A percentile compares a stretch with the other conserved stretches of the same genome.
Conservation (phyloP, 2,113 vertebrate species). For the Taxidea taxus region DNA sequence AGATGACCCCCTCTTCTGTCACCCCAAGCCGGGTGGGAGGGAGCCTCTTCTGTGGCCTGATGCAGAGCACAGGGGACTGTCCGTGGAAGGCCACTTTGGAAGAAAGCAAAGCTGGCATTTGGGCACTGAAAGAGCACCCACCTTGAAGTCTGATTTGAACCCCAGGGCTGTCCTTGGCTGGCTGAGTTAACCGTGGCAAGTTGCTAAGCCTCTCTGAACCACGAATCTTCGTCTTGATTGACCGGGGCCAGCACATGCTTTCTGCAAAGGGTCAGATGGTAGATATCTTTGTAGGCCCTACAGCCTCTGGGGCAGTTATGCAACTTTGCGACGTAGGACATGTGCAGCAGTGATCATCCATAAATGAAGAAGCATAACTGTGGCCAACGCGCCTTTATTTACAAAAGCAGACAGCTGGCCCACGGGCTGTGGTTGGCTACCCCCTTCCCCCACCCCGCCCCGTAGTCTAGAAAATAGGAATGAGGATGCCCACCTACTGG, state of each 20-base stretch:
- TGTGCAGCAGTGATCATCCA: no score
- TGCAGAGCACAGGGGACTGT: accelerated
- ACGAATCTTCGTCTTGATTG: neutral
- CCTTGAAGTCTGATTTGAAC: neutral
- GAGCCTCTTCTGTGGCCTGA: neutral
- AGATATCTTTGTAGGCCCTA: neutral
- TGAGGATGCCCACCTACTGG: neutral
- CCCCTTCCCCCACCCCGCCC: neutral
- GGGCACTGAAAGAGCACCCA: neutral
- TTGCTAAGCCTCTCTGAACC: neutral
- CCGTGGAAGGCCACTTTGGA: neutral
- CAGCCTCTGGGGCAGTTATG: neutral
- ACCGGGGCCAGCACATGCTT: neutral
- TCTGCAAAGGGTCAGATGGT: neutral
- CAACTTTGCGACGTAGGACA: neutral
- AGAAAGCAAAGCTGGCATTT: neutral
- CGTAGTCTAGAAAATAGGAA: neutral
- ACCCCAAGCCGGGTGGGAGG: neutral
- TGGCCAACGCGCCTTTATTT: neutral
- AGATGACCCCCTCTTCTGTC: neutral
- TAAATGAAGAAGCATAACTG: neutral
- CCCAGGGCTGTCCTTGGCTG: neutral
- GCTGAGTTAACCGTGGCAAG: neutral
- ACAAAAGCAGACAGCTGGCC: neutral
- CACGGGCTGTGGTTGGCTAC: accelerated